phyloP scores from a whole-genome alignment of 1,140 invertebrate genomes.

The Solenopsis invicta region DNA sequence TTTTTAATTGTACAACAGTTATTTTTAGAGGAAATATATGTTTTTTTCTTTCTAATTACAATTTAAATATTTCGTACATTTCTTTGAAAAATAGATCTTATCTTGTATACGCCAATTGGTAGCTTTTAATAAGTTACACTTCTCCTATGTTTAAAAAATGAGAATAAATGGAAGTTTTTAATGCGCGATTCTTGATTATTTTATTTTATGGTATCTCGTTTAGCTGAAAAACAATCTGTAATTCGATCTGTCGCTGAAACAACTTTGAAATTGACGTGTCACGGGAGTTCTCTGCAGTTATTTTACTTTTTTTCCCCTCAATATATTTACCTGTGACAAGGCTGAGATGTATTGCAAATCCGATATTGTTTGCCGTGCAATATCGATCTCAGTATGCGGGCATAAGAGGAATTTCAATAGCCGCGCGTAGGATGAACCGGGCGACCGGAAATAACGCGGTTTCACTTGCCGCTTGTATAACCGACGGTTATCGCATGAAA shows the following conservation, averaged over 20 bases:
- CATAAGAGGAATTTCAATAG: conserved; percentile 52
- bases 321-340: conserved; percentile 13
- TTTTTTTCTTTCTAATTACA: too few species aligned
- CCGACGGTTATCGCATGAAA: conserved; percentile 50
- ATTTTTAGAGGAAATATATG: too few species aligned
- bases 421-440: conserved; percentile 53
- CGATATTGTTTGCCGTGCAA: conserved; percentile 32
- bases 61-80: too few species aligned
- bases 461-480: conserved; percentile 65
- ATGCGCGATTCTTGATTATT: neutral
- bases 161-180: neutral
- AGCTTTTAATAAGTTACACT: neutral
- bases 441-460: conserved; percentile 61
- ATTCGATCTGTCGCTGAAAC: neutral
- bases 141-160: neutral
- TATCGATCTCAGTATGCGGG: conserved; percentile 33
- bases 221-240: neutral
- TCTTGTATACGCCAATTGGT: neutral
- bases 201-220: neutral
- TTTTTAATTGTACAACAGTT: too few species aligned
- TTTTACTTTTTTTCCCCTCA: conserved; percentile 10
- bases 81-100: neutral
- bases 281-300: neutral
- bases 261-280: neutral
- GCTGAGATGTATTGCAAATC: conserved; percentile 18